These are phyloP conservation scores for Drosophila fulvimacula DNA, from an alignment of 2,888 invertebrate genomes.

Conservation along the genomic window DNA sequence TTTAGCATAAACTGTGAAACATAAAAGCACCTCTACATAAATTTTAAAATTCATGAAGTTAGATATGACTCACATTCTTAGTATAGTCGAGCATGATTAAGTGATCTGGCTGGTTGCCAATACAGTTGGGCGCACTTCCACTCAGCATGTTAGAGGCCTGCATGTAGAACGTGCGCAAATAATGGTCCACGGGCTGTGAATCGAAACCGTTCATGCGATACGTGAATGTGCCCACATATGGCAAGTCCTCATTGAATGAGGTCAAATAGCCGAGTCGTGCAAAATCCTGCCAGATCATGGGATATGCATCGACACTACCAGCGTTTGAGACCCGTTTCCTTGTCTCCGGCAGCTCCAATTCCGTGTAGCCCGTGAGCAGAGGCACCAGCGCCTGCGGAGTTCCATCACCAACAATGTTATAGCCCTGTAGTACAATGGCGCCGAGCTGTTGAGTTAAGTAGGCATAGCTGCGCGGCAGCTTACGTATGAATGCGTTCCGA, in stretches of 20 bases:
- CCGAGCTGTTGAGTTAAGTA: conserved; percentile 88
- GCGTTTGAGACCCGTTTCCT: conserved; percentile 89
- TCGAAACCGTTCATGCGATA: conserved; percentile 95
- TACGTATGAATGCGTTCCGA: conserved; percentile 91
- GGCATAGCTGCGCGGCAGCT: conserved; percentile 90
- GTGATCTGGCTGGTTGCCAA: conserved; percentile 90
- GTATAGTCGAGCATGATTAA: conserved; percentile 88
- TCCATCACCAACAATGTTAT: conserved; percentile 94
- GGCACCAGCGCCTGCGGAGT: conserved; percentile 95
- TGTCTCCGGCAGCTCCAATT: conserved; percentile 94
- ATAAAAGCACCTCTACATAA: not conserved
- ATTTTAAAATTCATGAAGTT: conserved; percentile 21
- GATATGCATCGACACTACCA: conserved; percentile 90
- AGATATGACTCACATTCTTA: conserved; percentile 86
- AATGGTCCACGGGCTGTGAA: conserved; percentile 94
- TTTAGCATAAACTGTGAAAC: conserved; percentile 86
- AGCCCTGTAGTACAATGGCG: conserved; percentile 89
- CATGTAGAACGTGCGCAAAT: conserved; percentile 92
- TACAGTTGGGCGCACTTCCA: conserved; percentile 87
- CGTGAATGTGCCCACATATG: conserved; percentile 93
- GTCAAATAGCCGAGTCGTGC: conserved; percentile 90
- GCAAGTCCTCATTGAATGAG: conserved; percentile 94
- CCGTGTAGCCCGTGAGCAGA: conserved; percentile 92
- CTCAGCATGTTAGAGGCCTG: conserved; percentile 87
- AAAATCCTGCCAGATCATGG: conserved; percentile 94